Evolutionary conservation across 2,797 vertebrate species (phyloP).

Genomic region (Phalanger gymnotis): DNA sequence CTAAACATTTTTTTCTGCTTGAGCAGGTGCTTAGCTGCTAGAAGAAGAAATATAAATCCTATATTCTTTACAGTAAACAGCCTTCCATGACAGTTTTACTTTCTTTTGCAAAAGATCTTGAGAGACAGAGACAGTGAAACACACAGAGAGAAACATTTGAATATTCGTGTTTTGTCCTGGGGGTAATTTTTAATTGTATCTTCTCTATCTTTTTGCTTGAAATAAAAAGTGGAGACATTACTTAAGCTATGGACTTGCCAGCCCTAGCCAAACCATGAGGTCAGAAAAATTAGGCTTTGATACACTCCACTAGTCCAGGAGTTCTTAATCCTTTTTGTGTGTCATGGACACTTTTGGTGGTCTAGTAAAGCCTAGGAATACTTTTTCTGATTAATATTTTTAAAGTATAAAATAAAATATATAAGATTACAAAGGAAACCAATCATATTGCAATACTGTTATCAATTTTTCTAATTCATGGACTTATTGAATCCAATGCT

Average conservation of each 20-base stretch:
- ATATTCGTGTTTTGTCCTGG: background rate
- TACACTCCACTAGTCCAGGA: background rate
- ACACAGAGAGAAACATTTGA: background rate
- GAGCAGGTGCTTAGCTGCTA: slow-evolving; percentile 24
- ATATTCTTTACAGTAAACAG: slow-evolving; percentile 40
- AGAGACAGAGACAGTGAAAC: background rate
- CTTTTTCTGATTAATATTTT: background rate
- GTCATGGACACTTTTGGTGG: background rate
- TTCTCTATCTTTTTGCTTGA: background rate
- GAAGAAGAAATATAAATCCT: slow-evolving; percentile 29
- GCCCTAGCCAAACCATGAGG: background rate
- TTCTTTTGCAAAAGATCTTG: background rate
- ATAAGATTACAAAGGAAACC: background rate
- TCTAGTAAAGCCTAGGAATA: background rate
- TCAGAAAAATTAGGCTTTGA: background rate
- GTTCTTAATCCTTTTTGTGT: background rate
- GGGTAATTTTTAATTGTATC: background rate
- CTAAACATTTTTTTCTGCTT: slow-evolving; percentile 43
- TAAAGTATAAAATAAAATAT: background rate
- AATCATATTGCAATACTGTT: background rate
- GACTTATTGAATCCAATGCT: background rate
- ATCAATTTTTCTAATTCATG: background rate
- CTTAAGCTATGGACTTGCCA: background rate
- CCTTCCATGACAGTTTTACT: background rate
- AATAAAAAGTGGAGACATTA: background rate